Evolutionary conservation across 1,140 invertebrate species (phyloP).

Genomic region (Cotesia typhae): DNA sequence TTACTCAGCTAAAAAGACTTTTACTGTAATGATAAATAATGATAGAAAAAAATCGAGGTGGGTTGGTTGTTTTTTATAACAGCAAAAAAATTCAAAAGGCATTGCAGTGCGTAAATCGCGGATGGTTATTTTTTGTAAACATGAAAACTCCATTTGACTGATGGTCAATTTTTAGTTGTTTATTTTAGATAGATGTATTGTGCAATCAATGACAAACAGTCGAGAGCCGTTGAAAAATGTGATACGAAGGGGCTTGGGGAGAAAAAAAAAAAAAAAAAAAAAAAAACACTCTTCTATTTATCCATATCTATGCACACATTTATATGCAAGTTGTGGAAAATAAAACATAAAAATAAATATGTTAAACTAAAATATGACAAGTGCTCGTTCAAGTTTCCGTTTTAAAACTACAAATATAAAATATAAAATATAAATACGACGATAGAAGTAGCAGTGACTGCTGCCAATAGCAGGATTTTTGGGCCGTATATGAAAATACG

Average conservation of each 20-base stretch:
- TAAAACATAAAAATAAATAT: slow-evolving; percentile 15
- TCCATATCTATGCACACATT: background rate
- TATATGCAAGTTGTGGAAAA: background rate
- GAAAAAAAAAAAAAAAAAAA: background rate
- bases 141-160: slow-evolving; percentile 15
- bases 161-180: background rate
- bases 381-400: slow-evolving; percentile 35
- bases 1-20: too few species aligned
- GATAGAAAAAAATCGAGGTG: too few species aligned
- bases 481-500: slow-evolving; percentile 38
- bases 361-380: too few species aligned
- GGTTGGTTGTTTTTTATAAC: too few species aligned
- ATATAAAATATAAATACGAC: slow-evolving; percentile 22
- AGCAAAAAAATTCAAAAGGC: too few species aligned
- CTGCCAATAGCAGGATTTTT: background rate
- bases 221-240: background rate
- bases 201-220: background rate
- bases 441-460: background rate
- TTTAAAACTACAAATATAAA: slow-evolving; percentile 37
- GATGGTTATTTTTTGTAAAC: slow-evolving; percentile 7
- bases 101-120: background rate
- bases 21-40: too few species aligned
- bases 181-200: slow-evolving; percentile 9
- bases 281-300: too few species aligned
- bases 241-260: slow-evolving; percentile 18